These are phyloP conservation scores for Perca fluviatilis DNA, from an alignment of 2,113 vertebrate genomes.

Conservation along the genomic window DNA sequence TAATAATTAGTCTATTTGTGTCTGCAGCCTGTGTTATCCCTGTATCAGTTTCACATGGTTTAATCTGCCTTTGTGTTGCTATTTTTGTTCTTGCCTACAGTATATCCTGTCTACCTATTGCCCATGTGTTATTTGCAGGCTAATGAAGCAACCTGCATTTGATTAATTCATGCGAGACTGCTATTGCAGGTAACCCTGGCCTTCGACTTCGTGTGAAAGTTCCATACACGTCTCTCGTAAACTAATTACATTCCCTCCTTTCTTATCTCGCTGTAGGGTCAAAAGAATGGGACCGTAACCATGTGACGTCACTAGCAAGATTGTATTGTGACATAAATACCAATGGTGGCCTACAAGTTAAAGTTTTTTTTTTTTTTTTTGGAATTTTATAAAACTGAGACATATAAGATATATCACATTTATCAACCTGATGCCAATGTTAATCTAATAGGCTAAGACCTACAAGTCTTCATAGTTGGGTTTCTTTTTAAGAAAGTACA, in stretches of 20 bases:
- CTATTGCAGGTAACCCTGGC: not conserved
- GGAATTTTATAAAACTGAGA: too few relatives aligned
- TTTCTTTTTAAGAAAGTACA: too few relatives aligned
- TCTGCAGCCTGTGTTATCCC: conserved; percentile 14
- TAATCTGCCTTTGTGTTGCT: conserved; percentile 18
- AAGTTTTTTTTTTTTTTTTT: too few relatives aligned
- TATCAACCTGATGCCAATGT: too few relatives aligned
- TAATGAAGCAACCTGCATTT: conserved; percentile 14
- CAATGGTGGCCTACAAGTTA: too few relatives aligned
- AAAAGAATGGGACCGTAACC: too few relatives aligned
- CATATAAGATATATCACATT: too few relatives aligned
- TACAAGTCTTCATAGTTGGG: too few relatives aligned
- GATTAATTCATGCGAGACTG: conserved; percentile 33
- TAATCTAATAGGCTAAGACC: too few relatives aligned
- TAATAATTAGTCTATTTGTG: conserved; percentile 28
- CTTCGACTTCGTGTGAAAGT: not conserved
- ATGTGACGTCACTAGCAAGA: too few relatives aligned
- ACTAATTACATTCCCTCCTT: not conserved
- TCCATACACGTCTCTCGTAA: not conserved
- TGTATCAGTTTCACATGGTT: conserved; percentile 37
- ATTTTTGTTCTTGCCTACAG: conserved; percentile 6
- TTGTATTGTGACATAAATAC: too few relatives aligned
- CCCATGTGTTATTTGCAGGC: conserved; percentile 14
- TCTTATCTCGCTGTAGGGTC: too few relatives aligned
- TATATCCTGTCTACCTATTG: not conserved